These are phyloP conservation scores for Drosophila incognita DNA, from an alignment of 2,888 invertebrate genomes.

Conservation along the genomic window DNA sequence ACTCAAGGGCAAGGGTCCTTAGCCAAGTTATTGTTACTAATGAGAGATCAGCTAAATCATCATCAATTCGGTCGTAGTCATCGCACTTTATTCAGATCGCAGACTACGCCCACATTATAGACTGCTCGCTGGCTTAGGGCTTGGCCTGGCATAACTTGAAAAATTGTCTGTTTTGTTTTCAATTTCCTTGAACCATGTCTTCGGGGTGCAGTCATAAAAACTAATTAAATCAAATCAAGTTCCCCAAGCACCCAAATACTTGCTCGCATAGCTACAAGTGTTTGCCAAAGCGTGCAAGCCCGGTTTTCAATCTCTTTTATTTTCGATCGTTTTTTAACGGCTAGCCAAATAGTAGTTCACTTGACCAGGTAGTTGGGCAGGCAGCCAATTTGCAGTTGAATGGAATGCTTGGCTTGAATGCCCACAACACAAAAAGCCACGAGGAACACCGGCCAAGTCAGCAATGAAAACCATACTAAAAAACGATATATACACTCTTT, in stretches of 20 bases:
- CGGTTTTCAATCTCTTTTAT: slow-evolving; percentile 24
- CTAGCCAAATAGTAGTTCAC: slow-evolving; percentile 74
- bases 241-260: slow-evolving; percentile 56
- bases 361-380: slow-evolving; percentile 73
- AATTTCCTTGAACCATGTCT: slow-evolving; percentile 70
- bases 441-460: slow-evolving; percentile 54
- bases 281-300: slow-evolving; percentile 49
- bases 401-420: slow-evolving; percentile 75
- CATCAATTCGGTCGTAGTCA: slow-evolving; percentile 20
- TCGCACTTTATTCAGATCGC: slow-evolving; percentile 22
- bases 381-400: slow-evolving; percentile 54
- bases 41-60: slow-evolving; percentile 41
- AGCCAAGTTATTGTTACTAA: slow-evolving; percentile 62
- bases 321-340: slow-evolving; percentile 28
- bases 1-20: slow-evolving; percentile 62
- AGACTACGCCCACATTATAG: slow-evolving; percentile 49
- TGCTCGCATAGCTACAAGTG: slow-evolving; percentile 47
- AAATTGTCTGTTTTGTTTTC: slow-evolving; percentile 29
- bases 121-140: slow-evolving; percentile 41
- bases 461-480: slow-evolving; percentile 35
- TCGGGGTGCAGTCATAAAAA: slow-evolving; percentile 59
- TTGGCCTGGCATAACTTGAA: slow-evolving; percentile 47
- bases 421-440: slow-evolving; percentile 38
- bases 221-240: slow-evolving; percentile 76
- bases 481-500: slow-evolving; percentile 25